Conservation (phyloP, 2,888 invertebrate genomes). For the Galeopsomyia nigrocyanea region DNA sequence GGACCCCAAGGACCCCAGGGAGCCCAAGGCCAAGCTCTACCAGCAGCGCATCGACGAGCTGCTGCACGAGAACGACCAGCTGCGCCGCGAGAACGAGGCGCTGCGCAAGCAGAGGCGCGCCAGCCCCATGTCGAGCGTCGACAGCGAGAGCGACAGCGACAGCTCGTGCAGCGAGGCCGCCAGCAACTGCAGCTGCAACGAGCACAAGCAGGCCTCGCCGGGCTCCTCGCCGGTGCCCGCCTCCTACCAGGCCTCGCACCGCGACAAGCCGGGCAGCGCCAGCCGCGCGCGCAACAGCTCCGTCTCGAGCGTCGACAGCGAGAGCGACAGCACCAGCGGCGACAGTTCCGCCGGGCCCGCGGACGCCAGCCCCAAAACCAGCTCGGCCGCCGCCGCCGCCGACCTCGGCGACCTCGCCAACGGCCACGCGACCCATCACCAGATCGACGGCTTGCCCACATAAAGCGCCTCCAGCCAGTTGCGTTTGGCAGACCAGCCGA, state of each 20-base stretch:
- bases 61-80: constrained; percentile 74
- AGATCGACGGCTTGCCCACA: constrained; percentile 56
- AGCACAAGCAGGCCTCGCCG: constrained; percentile 50
- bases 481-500: too few relatives aligned
- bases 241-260: constrained; percentile 51
- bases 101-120: constrained; percentile 54
- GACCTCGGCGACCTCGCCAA: constrained; percentile 43
- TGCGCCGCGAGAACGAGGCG: constrained; percentile 76
- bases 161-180: constrained; percentile 51
- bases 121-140: constrained; percentile 68
- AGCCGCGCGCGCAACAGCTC: constrained; percentile 54
- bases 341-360: constrained; percentile 47
- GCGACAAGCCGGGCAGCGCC: constrained; percentile 49
- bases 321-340: constrained; percentile 67
- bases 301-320: constrained; percentile 68
- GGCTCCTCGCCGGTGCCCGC: constrained; percentile 52
- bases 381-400: constrained; percentile 9
- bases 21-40: constrained; percentile 68
- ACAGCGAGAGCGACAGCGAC: constrained; percentile 72
- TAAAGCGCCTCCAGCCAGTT: constrained; percentile 44
- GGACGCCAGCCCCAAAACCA: constrained; percentile 44
- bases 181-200: constrained; percentile 57
- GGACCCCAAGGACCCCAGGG: constrained; percentile 34
- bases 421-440: constrained; percentile 53
- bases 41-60: constrained; percentile 76